These are phyloP conservation scores for Drosophila mayri DNA, from an alignment of 1,140 invertebrate genomes.

Conservation along the genomic window DNA sequence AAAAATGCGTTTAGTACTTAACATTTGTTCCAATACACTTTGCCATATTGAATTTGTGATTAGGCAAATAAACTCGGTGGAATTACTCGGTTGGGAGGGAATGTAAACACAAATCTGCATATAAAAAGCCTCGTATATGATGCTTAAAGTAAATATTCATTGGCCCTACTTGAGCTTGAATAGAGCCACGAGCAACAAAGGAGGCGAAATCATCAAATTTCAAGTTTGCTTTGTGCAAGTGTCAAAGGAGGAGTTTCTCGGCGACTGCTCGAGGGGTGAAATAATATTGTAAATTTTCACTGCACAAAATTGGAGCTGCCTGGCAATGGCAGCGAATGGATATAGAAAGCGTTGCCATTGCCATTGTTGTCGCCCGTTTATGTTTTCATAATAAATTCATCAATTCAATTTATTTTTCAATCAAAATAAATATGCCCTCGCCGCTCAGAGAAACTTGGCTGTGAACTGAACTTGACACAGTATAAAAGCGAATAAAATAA, in stretches of 20 bases:
- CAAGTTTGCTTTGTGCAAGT: constrained; percentile 61
- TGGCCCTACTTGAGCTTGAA: constrained; percentile 60
- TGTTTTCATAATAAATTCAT: constrained; percentile 84
- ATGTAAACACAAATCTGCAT: constrained; percentile 58
- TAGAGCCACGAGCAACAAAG: constrained; percentile 35
- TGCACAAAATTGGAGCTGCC: constrained; percentile 50
- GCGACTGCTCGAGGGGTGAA: constrained; percentile 25
- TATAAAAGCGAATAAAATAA: constrained; percentile 23
- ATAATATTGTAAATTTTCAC: constrained; percentile 58
- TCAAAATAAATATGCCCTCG: constrained; percentile 76
- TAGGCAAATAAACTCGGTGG: constrained; percentile 75
- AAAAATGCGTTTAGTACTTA: constrained; percentile 46
- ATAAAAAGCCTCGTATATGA: constrained; percentile 46
- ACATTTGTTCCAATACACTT: constrained; percentile 79
- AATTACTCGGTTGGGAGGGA: constrained; percentile 38
- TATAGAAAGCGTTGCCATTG: constrained; percentile 53
- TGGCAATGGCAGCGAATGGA: constrained; percentile 3
- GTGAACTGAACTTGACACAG: constrained; percentile 45
- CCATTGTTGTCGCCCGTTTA: constrained; percentile 50
- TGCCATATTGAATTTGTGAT: constrained; percentile 80
- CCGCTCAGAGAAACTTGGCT: constrained; percentile 13
- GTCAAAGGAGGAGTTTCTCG: constrained; percentile 30
- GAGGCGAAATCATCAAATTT: constrained; percentile 55
- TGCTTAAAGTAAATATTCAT: constrained; percentile 80
- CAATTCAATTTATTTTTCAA: constrained; percentile 85